Percentiles rank a stretch among this genome's conserved stretches.
phyloP scores from a whole-genome alignment of 2,113 vertebrate species.

The Ibidorhyncha struthersii region DNA sequence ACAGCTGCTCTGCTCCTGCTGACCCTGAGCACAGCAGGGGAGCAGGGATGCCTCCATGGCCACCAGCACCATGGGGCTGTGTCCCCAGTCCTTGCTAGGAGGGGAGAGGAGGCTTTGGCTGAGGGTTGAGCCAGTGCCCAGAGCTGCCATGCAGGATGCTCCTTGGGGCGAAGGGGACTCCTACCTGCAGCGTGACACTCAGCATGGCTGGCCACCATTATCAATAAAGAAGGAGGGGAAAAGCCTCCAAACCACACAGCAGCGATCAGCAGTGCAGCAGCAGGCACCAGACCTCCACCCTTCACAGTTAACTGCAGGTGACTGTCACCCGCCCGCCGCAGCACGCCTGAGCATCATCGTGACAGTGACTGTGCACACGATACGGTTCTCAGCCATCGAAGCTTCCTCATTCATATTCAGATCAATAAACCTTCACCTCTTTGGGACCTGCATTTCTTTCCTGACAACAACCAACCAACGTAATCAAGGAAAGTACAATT shows the following conservation, averaged over 20 bases:
- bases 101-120: neutral
- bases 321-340: accelerated
- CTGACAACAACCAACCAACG: neutral
- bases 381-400: accelerated
- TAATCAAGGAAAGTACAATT: neutral
- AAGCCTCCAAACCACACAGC: neutral
- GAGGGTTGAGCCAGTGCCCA: accelerated
- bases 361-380: neutral
- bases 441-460: neutral
- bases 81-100: neutral
- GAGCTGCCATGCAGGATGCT: neutral
- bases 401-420: neutral
- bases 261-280: neutral
- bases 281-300: neutral
- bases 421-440: neutral
- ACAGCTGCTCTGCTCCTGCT: neutral
- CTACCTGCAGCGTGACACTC: neutral
- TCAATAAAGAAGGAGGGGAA: neutral
- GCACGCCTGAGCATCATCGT: neutral
- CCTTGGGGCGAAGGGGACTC: neutral
- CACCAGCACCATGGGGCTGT: accelerated
- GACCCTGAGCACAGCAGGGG: neutral
- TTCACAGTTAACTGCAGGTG: neutral
- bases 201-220: accelerated
- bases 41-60: neutral